Base-by-base conservation (phyloP, 2,113 vertebrate genomes). In the Solea senegalensis region DNA sequence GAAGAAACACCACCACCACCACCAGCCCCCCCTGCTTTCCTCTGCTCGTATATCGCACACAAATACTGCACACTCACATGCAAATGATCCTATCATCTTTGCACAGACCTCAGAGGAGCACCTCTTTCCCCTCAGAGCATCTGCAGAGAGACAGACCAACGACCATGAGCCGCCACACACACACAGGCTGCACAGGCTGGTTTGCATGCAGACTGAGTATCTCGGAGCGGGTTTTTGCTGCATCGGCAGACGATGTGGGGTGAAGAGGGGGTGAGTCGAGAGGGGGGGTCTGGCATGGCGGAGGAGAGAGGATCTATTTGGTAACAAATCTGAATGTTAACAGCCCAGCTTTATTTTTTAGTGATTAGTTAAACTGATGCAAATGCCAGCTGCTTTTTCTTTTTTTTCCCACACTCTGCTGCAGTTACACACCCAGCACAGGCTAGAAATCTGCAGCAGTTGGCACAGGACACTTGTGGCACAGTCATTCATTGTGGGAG, bases 161-260 rank as follows among this genome's bases (percentile, higher is more conserved):
- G 34, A 34, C 34, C 34, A 6, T 34, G 34, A 50, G 11, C 12
- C 49, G 3, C 49, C 12, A 1, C 15, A 16, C 49, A 50, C 49
- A 50, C 49, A 50, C 49, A 50, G 15, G n/a, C 74, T 64, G 60
- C 49, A 50, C 49, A n/a, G 49, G n/a, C 74, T 64, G 60, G 54
- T 85, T 72, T 53, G 69, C 68, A 85, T 87, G 82, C 85, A 85
- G 72, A 57, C 63, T 0, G 67, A 60, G 77, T 48, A 52, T 61
- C 52, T 28, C 46, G 16, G 65, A 41, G 6, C 60, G 48, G 49
- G 11, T 63, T 73, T 21, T 60, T 53, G 59, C 81, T 78, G 75
- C 84, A 54, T 90, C 82, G 65, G 82, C 84, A 85, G 72, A 78
- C 71, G 52, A 60, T 12, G 40, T 9, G 28, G 27, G 21, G 16